Conservation (phyloP, 2,113 vertebrate genomes). For the Siniperca chuatsi region DNA sequence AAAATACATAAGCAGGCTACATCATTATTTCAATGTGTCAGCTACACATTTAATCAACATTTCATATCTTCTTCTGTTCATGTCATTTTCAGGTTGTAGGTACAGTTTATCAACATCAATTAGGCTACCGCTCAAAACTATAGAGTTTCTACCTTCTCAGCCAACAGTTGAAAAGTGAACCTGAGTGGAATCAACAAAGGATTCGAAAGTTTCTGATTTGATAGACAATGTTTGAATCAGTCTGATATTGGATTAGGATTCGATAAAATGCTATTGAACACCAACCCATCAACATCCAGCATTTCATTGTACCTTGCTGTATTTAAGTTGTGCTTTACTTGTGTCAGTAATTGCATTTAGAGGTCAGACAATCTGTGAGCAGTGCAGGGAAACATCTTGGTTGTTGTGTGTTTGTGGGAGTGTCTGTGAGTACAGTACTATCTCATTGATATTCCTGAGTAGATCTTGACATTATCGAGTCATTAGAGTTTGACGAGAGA, state of each 20-base stretch:
- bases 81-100: background rate
- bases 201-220: background rate
- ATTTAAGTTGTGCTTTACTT: background rate
- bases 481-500: constrained; percentile 42
- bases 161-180: background rate
- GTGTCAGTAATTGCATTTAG: background rate
- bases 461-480: constrained; percentile 44
- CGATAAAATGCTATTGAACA: background rate
- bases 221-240: background rate
- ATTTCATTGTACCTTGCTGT: background rate
- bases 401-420: background rate
- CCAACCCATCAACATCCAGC: background rate
- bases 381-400: background rate
- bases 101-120: background rate
- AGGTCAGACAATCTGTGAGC: background rate
- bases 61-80: background rate
- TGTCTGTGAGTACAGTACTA: constrained; percentile 5
- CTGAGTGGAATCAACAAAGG: background rate
- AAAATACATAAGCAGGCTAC: background rate
- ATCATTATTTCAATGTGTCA: background rate
- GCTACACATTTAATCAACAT: background rate
- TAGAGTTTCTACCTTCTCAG: background rate
- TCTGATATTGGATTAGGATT: background rate
- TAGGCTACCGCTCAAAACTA: background rate
- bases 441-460: constrained; percentile 52